Percentiles rank a stretch among this genome's conserved stretches.
Evolutionary conservation across 2,797 vertebrate genomes (phyloP).

Genomic region (Taenioides sp.): DNA sequence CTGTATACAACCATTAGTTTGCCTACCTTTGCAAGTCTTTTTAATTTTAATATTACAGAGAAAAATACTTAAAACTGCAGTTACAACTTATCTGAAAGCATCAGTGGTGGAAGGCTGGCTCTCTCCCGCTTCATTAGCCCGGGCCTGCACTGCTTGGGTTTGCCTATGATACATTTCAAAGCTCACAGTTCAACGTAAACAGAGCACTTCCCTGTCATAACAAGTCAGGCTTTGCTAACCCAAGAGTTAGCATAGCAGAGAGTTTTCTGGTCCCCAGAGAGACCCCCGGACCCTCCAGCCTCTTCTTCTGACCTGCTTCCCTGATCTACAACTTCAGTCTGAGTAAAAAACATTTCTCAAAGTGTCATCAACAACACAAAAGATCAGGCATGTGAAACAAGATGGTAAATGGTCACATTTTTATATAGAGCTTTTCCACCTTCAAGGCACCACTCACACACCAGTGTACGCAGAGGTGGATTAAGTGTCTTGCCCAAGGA

Average conservation of each 20-base stretch:
- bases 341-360: conserved; percentile 33
- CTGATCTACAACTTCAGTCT: conserved; percentile 47
- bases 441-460: too few relatives aligned
- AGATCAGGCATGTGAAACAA: conserved; percentile 48
- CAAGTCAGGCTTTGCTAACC: conserved; percentile 63
- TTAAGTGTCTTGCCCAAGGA: too few relatives aligned
- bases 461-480: too few relatives aligned
- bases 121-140: conserved; percentile 51
- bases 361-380: conserved; percentile 12
- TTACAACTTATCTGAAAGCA: neutral
- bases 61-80: neutral
- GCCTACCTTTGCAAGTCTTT: too few relatives aligned
- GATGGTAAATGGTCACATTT: conserved; percentile 1
- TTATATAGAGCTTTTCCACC: too few relatives aligned
- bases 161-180: conserved; percentile 73
- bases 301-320: conserved; percentile 46
- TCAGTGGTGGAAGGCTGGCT: neutral
- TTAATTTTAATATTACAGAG: neutral
- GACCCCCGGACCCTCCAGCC: conserved; percentile 52
- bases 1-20: too few relatives aligned
- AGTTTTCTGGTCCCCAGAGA: conserved; percentile 65
- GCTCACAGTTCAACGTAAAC: conserved; percentile 68
- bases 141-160: conserved; percentile 40
- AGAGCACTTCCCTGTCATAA: conserved; percentile 77
- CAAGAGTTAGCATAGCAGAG: conserved; percentile 64